Percentiles rank a stretch among this genome's conserved stretches.
Conservation (phyloP, 2,113 vertebrate species). For the Sula dactylatra region DNA sequence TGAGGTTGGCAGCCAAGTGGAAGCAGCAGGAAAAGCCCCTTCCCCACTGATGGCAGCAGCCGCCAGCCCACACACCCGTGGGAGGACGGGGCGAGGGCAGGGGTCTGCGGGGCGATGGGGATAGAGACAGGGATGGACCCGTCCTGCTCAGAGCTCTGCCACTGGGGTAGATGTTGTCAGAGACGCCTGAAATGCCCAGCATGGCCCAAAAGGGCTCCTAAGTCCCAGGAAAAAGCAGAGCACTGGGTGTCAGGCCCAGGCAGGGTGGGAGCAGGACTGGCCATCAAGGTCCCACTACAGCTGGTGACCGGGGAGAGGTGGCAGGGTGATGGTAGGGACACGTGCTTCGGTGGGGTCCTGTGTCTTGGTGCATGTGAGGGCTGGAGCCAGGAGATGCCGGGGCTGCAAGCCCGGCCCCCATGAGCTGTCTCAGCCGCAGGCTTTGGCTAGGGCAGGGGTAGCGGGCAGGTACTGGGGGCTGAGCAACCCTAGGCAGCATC, state of each 20-base stretch:
- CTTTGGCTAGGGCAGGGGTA: neutral
- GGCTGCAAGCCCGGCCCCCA: neutral
- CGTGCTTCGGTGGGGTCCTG: fast-evolving
- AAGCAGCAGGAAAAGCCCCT: neutral
- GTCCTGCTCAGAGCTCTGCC: neutral
- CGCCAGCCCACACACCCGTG: neutral
- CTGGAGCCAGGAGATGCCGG: neutral
- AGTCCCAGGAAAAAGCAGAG: neutral
- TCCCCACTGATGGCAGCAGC: neutral
- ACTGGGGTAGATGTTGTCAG: neutral
- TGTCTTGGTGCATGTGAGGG: neutral
- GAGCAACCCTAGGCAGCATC: neutral
- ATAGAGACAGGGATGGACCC: neutral
- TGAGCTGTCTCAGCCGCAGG: neutral
- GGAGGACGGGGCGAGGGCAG: neutral
- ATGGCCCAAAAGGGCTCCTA: neutral
- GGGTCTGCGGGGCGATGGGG: neutral
- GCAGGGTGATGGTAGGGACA: neutral
- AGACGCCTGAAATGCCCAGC: neutral
- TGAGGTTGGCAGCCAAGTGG: neutral
- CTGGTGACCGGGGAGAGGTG: neutral
- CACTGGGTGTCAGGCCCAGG: fast-evolving
- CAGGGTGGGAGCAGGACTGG: fast-evolving
- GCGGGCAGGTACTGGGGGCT: fast-evolving
- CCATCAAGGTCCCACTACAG: neutral